Percentiles rank a stretch among this genome's conserved stretches.
These are phyloP conservation scores for Urophycis tenuis DNA, from an alignment of 2,797 vertebrate genomes.

Conservation along the genomic window DNA sequence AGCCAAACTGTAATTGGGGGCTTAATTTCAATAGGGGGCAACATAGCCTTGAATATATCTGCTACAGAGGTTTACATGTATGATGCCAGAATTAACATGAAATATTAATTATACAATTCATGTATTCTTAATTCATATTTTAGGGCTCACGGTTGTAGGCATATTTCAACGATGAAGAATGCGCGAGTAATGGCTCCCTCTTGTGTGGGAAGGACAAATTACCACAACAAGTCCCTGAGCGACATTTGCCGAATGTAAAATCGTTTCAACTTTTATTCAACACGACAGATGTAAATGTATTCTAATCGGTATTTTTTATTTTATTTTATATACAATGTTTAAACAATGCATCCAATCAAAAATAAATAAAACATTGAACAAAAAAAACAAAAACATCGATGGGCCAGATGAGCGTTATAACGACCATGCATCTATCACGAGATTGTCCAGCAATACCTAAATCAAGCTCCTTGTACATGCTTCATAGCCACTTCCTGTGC, in stretches of 20 bases:
- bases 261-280: not conserved
- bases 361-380: conserved; percentile 58
- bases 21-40: not conserved
- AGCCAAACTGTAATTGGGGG: no score
- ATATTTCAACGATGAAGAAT: not conserved
- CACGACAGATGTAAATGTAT: not conserved
- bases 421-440: conserved; percentile 61
- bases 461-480: conserved; percentile 46
- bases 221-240: not conserved
- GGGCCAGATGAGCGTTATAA: conserved; percentile 47
- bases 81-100: not conserved
- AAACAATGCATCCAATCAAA: conserved; percentile 57
- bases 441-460: conserved; percentile 72
- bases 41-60: not conserved
- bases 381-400: conserved; percentile 27
- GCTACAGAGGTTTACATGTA: not conserved
- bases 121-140: no score
- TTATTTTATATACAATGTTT: conserved; percentile 61
- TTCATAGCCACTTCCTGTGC: conserved; percentile 32
- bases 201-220: conserved; percentile 15
- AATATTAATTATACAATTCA: not conserved
- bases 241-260: not conserved
- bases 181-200: conserved; percentile 23
- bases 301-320: conserved; percentile 21
- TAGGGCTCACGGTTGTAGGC: not conserved